A percentile compares a stretch with the other conserved stretches of the same genome.
These are phyloP conservation scores for Pholis gunnellus DNA, from an alignment of 2,113 vertebrate genomes.

Conservation along the genomic window DNA sequence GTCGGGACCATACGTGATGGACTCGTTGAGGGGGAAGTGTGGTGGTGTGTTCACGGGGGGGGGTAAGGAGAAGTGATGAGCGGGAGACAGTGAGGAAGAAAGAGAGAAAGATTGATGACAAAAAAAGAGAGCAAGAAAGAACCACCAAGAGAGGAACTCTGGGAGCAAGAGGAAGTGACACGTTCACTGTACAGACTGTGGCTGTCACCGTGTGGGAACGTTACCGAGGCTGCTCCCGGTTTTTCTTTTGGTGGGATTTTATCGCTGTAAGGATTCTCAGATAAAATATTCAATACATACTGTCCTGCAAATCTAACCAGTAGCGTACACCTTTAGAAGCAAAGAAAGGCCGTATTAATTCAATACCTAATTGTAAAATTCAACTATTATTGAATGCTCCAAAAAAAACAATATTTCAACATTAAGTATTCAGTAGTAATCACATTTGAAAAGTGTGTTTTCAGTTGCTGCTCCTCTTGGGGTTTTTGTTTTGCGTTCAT, in stretches of 20 bases:
- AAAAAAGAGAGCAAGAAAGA: slow-evolving; percentile 37
- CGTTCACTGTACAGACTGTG: slow-evolving; percentile 55
- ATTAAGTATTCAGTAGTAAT: neutral
- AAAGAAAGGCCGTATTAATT: neutral
- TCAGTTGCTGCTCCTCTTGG: neutral
- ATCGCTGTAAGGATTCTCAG: neutral
- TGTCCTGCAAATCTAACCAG: neutral
- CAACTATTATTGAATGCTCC: neutral
- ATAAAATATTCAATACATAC: neutral
- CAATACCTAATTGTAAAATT: neutral
- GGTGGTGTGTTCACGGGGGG: slow-evolving; percentile 20
- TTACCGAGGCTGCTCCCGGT: neutral
- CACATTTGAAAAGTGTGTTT: neutral
- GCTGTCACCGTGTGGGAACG: slow-evolving; percentile 45
- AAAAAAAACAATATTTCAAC: neutral
- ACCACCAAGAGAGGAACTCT: slow-evolving; percentile 1
- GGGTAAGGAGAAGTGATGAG: slow-evolving; percentile 45
- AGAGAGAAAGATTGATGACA: slow-evolving; percentile 54
- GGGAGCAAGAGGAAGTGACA: slow-evolving; percentile 48
- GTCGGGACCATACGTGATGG: slow-evolving; percentile 32
- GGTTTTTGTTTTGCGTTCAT: neutral
- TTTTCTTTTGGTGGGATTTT: neutral
- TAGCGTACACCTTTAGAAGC: neutral
- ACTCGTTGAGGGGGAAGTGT: slow-evolving; percentile 50
- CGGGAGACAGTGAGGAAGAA: slow-evolving; percentile 28